Base-by-base conservation (phyloP, 30 jellyfish, hydroid and myxozoan species). In the Aurelia coerulea region DNA sequence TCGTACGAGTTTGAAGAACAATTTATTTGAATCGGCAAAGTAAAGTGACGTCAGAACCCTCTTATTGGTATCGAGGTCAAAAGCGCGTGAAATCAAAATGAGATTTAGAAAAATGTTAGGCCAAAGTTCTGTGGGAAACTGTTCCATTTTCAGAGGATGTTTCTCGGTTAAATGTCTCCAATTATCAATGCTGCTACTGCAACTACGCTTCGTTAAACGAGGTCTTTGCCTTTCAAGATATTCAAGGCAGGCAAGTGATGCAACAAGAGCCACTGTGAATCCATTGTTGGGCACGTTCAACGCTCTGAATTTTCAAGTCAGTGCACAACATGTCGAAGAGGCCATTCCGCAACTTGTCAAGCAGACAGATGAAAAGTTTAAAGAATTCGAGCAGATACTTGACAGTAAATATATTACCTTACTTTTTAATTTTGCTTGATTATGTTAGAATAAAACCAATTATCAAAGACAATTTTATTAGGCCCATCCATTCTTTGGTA, bases 321-420 rank as follows among this genome's bases (percentile, higher is more conserved):
- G 86, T 51, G 93, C 90, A 5, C 76, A 74, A 19, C 74, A 73
- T 49, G 91, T 90, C 32, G 88, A 90, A 23, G 90, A 75, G 34
- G 93, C 91, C 74, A 76, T 90, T 50, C 97, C 97, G 6, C 52
- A 2, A 18, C 87, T 90, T 11, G 86, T 90, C 6, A 80, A 76
- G 12, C 79, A 81, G 32, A 68, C 90, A 3, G 82, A 74, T 19
- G 68, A 63, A 60, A 79, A 82, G 69, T 82, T 81, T 73, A 72
- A 70, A 16, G 74, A 81, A 50, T 82, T 90, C 59, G 97, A 90
- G 78, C 23, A 19, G 12, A 68, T 42, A 3, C 34, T 90, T 0
- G 32, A 56, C 46, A 81, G 93, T 84, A 42, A 68, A 29, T 68
- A 32, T 68, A n/a, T 60, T 11, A 12, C 8, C 19, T n/a, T 29